Conservation (phyloP, 2,113 vertebrate genomes). For the Calypte anna region DNA sequence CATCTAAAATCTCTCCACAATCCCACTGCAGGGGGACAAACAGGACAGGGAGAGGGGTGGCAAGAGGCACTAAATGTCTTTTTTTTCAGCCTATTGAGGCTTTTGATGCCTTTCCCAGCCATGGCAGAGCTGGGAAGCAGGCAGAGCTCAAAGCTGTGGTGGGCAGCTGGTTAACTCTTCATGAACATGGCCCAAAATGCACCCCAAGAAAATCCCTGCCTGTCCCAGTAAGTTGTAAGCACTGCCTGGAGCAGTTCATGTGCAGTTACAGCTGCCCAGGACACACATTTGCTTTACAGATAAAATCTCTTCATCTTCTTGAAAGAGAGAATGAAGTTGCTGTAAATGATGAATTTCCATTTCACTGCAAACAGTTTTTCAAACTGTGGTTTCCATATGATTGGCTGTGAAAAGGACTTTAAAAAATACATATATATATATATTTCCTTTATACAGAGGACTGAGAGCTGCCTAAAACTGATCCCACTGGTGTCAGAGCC, state of each 20-base stretch:
- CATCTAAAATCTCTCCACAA: not conserved
- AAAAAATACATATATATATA: accelerated
- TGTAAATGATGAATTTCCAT: not conserved
- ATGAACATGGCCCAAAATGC: accelerated
- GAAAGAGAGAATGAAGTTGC: not conserved
- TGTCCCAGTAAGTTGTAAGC: not conserved
- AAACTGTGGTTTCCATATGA: not conserved
- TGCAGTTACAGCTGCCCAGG: not conserved
- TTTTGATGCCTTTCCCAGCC: not conserved
- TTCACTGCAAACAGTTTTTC: not conserved
- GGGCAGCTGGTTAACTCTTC: not conserved
- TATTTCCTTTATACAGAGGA: not conserved
- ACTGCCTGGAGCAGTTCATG: not conserved
- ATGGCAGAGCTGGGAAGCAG: not conserved
- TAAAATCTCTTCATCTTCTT: not conserved
- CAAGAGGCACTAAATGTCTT: not conserved
- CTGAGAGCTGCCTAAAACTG: not conserved
- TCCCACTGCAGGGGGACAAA: not conserved
- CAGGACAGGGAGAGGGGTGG: not conserved
- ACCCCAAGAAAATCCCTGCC: not conserved
- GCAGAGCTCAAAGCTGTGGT: not conserved
- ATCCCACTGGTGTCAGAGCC: not conserved
- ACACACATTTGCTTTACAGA: not conserved
- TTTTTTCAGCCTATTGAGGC: not conserved
- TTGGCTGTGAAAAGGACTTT: not conserved